Evolutionary conservation across 35 echinoderm and acorn worm genomes (phyloP).

Genomic region (Patiria miniata): DNA sequence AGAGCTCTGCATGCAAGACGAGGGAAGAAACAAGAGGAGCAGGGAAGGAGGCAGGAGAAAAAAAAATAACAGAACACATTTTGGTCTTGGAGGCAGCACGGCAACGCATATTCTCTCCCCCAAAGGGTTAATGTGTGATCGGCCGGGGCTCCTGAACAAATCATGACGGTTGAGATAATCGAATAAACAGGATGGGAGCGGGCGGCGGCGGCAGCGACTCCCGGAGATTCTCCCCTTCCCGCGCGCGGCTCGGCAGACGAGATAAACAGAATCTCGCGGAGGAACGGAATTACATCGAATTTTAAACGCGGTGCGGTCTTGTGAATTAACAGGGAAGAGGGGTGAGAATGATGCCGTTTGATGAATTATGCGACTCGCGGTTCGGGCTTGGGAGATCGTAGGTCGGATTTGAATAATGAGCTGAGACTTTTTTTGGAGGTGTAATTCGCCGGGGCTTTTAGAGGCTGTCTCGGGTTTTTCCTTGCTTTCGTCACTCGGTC

Average conservation of each 20-base stretch:
- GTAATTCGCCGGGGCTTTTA: too few relatives aligned
- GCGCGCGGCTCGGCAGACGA: background rate
- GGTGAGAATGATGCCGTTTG: background rate
- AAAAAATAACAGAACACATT: background rate
- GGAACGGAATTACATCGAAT: conserved; percentile 8
- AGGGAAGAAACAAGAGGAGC: background rate
- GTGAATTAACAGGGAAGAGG: background rate
- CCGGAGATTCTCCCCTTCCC: background rate
- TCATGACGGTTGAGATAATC: conserved; percentile 7
- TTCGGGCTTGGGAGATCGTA: background rate
- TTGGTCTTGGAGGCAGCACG: too few relatives aligned
- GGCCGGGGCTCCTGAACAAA: conserved; percentile 27
- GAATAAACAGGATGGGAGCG: conserved; percentile 7
- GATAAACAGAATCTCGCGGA: conserved; percentile 6
- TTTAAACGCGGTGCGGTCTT: background rate
- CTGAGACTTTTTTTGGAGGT: too few relatives aligned
- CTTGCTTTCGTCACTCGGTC: too few relatives aligned
- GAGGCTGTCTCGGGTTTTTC: too few relatives aligned
- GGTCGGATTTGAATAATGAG: too few relatives aligned
- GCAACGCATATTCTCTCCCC: background rate
- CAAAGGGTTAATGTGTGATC: conserved; percentile 33
- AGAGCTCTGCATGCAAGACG: background rate
- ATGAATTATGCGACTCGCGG: background rate
- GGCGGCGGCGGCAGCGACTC: conserved; percentile 19
- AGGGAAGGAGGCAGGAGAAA: background rate